Conservation (phyloP, 2,113 vertebrate genomes). For the Asarcornis scutulata region DNA sequence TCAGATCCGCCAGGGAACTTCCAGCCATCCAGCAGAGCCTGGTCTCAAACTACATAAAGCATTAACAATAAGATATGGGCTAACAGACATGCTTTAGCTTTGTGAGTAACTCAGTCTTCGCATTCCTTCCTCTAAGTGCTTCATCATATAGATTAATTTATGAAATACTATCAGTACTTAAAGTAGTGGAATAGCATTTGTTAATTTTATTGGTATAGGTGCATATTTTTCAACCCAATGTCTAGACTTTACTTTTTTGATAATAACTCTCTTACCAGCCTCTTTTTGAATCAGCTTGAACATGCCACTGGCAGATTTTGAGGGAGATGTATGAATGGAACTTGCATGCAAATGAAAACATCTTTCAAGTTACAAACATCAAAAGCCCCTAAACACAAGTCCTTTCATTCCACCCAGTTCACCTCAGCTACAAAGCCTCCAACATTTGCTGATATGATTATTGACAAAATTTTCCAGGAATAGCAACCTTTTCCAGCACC, state of each 20-base stretch:
- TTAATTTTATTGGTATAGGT: background rate
- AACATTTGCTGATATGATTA: background rate
- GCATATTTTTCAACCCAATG: background rate
- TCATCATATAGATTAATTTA: background rate
- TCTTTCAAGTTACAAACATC: background rate
- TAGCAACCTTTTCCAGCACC: background rate
- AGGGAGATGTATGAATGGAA: background rate
- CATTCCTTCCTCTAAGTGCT: background rate
- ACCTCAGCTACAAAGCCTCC: background rate
- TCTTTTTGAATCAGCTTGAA: background rate
- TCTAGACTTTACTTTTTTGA: background rate
- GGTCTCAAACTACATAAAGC: background rate
- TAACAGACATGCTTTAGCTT: background rate
- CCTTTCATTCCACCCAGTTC: background rate
- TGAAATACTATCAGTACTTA: background rate
- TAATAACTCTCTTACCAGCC: background rate
- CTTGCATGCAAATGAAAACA: background rate
- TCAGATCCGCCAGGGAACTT: background rate
- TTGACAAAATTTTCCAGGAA: background rate
- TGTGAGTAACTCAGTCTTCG: background rate
- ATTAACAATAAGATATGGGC: background rate
- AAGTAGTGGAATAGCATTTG: background rate
- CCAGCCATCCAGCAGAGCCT: background rate
- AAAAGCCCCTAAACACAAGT: background rate
- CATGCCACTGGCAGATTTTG: background rate